phyloP scores from a whole-genome alignment of 1,140 invertebrate genomes.

The Eupeodes corollae region DNA sequence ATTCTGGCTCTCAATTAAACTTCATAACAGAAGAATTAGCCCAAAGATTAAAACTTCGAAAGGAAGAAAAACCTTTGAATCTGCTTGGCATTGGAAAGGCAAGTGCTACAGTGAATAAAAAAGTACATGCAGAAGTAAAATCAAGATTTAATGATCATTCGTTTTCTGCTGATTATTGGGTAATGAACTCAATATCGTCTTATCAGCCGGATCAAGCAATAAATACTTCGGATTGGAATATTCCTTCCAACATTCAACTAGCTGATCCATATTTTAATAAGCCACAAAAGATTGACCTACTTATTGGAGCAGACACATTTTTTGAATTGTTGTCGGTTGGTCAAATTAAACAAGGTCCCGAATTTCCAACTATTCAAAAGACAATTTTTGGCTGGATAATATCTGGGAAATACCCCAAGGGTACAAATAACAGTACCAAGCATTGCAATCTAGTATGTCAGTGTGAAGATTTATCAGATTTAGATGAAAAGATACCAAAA shows the following conservation, averaged over 20 bases:
- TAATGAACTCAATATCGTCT: conserved; percentile 1
- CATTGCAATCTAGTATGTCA: background rate
- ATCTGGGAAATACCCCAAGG: conserved; percentile 3
- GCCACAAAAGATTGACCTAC: conserved; percentile 17
- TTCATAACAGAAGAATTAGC: conserved; percentile 3
- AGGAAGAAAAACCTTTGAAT: background rate
- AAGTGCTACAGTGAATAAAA: background rate
- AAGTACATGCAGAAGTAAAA: background rate
- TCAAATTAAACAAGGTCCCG: conserved; percentile 8
- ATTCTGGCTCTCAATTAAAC: conserved; percentile 6
- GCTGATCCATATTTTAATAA: conserved; percentile 18
- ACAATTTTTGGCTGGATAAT: no score
- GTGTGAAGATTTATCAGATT: background rate
- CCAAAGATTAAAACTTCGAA: background rate
- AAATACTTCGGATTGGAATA: conserved; percentile 1
- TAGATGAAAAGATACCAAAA: background rate
- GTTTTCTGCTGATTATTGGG: conserved; percentile 1
- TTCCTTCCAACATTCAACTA: conserved; percentile 13
- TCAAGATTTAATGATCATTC: background rate
- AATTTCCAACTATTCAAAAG: no score
- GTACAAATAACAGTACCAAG: background rate
- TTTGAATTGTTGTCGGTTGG: conserved; percentile 16
- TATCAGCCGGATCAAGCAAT: conserved; percentile 2
- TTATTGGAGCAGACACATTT: conserved; percentile 20
- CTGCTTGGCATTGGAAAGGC: conserved; percentile 1